Percentiles rank a stretch among this genome's conserved stretches.
Evolutionary conservation across 2,113 vertebrate genomes (phyloP).

Genomic region (Columba janthina): DNA sequence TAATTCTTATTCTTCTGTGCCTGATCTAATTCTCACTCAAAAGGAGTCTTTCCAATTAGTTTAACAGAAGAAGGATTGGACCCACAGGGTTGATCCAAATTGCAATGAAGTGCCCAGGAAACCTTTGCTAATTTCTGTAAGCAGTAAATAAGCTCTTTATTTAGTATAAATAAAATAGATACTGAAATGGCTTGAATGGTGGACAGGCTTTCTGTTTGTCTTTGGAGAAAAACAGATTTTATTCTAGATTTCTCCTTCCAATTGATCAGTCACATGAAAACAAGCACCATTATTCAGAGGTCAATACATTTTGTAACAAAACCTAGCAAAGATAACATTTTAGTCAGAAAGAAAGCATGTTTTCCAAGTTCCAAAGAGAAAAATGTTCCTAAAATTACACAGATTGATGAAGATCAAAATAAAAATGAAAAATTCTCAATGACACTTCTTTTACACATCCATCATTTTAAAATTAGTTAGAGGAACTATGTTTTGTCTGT

Average conservation of each 20-base stretch:
- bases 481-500: not conserved
- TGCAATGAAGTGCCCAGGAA: not conserved
- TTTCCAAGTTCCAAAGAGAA: not conserved
- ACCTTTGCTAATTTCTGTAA: not conserved
- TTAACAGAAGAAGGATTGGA: slow-evolving; percentile 12
- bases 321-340: not conserved
- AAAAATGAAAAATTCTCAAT: not conserved
- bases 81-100: not conserved
- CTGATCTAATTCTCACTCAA: slow-evolving; percentile 4
- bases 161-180: not conserved
- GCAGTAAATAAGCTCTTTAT: slow-evolving; percentile 2
- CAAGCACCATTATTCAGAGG: not conserved
- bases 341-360: not conserved
- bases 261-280: not conserved
- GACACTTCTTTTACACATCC: not conserved
- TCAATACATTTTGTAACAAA: not conserved
- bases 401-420: not conserved
- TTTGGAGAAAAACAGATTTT: not conserved
- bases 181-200: not conserved
- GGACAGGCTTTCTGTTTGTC: not conserved
- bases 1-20: not conserved
- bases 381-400: not conserved
- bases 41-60: slow-evolving; percentile 20
- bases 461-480: not conserved
- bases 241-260: not conserved